A percentile compares a stretch with the other conserved stretches of the same genome.
Evolutionary conservation across 2,888 invertebrate species (phyloP).

Genomic region (Diaprepes abbreviatus): DNA sequence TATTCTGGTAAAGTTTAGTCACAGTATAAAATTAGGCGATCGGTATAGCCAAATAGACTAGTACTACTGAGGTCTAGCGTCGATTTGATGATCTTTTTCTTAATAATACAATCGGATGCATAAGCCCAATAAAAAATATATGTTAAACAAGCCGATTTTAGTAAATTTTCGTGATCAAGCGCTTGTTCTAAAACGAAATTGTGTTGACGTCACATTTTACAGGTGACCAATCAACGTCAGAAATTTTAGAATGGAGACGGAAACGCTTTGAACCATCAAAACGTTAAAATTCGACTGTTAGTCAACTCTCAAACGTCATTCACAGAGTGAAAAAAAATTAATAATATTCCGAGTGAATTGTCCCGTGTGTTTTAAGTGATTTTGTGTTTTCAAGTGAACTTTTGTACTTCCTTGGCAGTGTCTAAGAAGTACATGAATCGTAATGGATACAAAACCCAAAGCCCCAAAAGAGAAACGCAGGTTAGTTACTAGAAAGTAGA

Average conservation of each 20-base stretch:
- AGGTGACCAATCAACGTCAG: not conserved
- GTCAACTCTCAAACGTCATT: conserved; percentile 37
- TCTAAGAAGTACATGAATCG: conserved; percentile 63
- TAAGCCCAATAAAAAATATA: too few relatives aligned
- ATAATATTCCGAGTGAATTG: conserved; percentile 26
- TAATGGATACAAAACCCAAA: conserved; percentile 64
- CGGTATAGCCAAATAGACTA: too few relatives aligned
- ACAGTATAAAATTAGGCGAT: too few relatives aligned
- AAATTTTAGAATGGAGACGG: not conserved
- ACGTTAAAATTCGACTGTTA: conserved; percentile 31
- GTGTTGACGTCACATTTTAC: not conserved
- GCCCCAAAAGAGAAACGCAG: conserved; percentile 78
- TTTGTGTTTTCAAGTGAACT: conserved; percentile 41
- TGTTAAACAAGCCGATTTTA: not conserved
- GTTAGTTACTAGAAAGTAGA: conserved; percentile 67
- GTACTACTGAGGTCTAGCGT: too few relatives aligned
- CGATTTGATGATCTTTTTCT: too few relatives aligned
- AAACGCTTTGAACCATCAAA: not conserved
- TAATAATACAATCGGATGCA: too few relatives aligned
- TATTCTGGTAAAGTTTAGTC: too few relatives aligned
- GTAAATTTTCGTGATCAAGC: not conserved
- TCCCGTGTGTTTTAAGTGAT: conserved; percentile 37
- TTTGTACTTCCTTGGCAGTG: conserved; percentile 67
- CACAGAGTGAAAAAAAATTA: conserved; percentile 27
- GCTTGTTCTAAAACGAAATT: not conserved